phyloP scores from a whole-genome alignment of 2,888 invertebrate genomes.

The Celastrina argiolus region DNA sequence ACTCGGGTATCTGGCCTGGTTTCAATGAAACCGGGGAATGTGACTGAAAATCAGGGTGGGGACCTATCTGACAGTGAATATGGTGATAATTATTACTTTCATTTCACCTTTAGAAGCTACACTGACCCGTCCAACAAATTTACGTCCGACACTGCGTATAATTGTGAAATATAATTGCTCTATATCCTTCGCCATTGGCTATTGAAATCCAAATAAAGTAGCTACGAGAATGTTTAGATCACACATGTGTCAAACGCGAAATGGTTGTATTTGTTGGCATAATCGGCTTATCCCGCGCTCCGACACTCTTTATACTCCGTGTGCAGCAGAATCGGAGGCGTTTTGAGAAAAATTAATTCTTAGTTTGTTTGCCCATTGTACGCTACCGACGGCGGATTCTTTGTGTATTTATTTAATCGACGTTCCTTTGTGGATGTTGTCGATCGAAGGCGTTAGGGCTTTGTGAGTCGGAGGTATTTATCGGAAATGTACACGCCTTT shows the following conservation, averaged over 20 bases:
- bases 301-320: constrained; percentile 53
- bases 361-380: constrained; percentile 72
- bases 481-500: constrained; percentile 35
- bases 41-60: no score
- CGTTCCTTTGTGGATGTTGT: constrained; percentile 57
- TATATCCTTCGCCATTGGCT: not conserved
- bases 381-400: constrained; percentile 57
- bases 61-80: no score
- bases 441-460: constrained; percentile 50
- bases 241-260: constrained; percentile 55
- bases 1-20: no score
- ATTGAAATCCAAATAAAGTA: constrained; percentile 9
- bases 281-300: constrained; percentile 69
- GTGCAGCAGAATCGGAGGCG: constrained; percentile 61
- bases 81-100: no score
- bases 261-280: constrained; percentile 64
- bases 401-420: constrained; percentile 74
- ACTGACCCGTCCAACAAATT: not conserved
- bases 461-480: constrained; percentile 39
- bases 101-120: not conserved
- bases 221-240: constrained; percentile 41
- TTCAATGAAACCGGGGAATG: no score
- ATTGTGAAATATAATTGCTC: not conserved
- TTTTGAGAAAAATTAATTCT: constrained; percentile 73
- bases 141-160: not conserved